Evolutionary conservation across 53 echinoderm and acorn worm genomes (phyloP).

Genomic region (Arbacia lixula): DNA sequence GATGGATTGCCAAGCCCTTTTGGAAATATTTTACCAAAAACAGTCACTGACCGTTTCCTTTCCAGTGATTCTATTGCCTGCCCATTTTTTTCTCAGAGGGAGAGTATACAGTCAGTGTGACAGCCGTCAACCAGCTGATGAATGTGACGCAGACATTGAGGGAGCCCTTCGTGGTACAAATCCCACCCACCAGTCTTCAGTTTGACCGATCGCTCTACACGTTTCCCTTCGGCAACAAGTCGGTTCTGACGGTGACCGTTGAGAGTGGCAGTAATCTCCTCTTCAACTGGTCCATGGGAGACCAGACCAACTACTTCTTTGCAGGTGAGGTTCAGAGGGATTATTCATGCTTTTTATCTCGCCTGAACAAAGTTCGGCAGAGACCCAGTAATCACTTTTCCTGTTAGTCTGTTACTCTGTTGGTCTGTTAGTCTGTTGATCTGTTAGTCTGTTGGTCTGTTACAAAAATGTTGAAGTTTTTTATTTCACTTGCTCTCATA

Average conservation of each 20-base stretch:
- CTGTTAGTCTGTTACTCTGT: no score
- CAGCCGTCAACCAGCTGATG: conserved; percentile 65
- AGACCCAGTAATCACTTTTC: no score
- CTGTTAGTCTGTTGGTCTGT: no score
- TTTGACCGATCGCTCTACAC: conserved; percentile 44
- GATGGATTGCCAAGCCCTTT: no score
- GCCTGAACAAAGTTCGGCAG: no score
- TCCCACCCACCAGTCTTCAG: conserved; percentile 68
- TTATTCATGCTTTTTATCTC: not conserved
- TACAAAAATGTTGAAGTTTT: no score
- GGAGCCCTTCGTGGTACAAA: conserved; percentile 71
- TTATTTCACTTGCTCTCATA: no score
- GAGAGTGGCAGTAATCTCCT: conserved; percentile 73
- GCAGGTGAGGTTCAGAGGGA: conserved; percentile 56
- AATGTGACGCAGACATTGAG: conserved; percentile 59
- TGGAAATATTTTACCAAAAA: no score
- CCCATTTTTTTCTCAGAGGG: conserved; percentile 76
- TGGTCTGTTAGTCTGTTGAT: no score
- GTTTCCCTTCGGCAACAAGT: conserved; percentile 73
- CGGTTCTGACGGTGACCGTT: conserved; percentile 64
- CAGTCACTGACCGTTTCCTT: no score
- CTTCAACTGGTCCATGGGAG: conserved; percentile 99
- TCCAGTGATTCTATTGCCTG: no score
- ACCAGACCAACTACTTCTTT: conserved; percentile 88
- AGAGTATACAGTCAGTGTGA: conserved; percentile 75